Evolutionary conservation across 2,113 vertebrate species (phyloP).

Genomic region (Pagrus major): DNA sequence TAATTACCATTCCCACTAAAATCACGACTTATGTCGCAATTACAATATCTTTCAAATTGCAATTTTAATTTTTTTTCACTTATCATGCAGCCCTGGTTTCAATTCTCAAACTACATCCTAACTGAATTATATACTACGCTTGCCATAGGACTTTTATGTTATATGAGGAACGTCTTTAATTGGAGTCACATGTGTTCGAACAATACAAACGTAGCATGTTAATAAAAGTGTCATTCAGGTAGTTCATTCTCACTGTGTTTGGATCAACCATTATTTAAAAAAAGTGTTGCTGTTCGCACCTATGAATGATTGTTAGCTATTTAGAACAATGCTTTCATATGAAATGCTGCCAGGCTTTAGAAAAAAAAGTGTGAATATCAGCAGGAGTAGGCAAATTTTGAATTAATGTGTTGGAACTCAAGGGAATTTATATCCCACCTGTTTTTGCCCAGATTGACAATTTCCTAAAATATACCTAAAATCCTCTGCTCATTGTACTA

Average conservation of each 20-base stretch:
- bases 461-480: neutral
- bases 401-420: slow-evolving; percentile 10
- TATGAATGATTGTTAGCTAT: neutral
- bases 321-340: slow-evolving; percentile 1
- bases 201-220: neutral
- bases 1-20: too few relatives aligned
- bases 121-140: neutral
- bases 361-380: slow-evolving; percentile 11
- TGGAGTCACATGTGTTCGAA: neutral
- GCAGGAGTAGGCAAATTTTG: slow-evolving; percentile 14
- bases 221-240: neutral
- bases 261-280: neutral
- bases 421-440: neutral
- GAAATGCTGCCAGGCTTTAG: slow-evolving; percentile 9
- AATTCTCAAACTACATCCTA: too few relatives aligned
- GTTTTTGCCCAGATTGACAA: neutral
- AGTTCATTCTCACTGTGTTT: neutral
- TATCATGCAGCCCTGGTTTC: too few relatives aligned
- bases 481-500: neutral
- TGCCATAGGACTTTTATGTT: neutral
- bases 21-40: too few relatives aligned
- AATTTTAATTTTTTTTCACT: too few relatives aligned
- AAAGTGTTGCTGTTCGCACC: neutral
- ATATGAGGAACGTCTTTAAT: slow-evolving; percentile 11
- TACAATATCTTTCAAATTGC: too few relatives aligned